phyloP scores from a whole-genome alignment of 2,888 invertebrate species.

The Acanthosepion lycidas region DNA sequence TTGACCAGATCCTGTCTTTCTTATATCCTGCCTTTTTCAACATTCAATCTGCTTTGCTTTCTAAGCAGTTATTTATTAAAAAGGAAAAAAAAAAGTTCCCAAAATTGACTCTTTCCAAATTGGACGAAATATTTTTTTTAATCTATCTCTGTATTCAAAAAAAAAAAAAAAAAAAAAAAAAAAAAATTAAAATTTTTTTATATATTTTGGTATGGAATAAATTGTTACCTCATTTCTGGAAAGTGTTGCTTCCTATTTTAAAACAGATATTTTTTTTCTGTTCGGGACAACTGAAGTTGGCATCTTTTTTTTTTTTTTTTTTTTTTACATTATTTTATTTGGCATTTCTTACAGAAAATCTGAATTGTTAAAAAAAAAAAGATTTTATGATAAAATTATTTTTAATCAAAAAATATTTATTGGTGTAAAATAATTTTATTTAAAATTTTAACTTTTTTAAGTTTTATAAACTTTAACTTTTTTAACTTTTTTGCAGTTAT shows the following conservation, averaged over 20 bases:
- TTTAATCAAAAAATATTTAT: no score
- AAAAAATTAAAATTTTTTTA: background rate
- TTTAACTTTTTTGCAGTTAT: no score
- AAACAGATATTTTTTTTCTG: background rate
- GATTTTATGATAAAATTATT: no score
- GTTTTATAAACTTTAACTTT: no score
- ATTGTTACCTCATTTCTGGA: background rate
- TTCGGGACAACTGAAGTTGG: no score
- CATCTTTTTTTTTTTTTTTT: no score
- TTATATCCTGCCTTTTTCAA: background rate
- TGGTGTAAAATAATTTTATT: no score
- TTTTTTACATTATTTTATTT: no score
- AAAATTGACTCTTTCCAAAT: background rate
- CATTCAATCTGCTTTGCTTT: background rate
- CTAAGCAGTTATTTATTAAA: background rate
- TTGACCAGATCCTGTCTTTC: background rate
- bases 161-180: background rate
- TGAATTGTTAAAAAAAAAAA: no score
- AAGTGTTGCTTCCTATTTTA: background rate
- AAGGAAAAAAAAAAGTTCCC: background rate
- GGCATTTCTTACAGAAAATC: no score
- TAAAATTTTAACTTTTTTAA: no score
- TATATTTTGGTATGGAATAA: slow-evolving; percentile 8
- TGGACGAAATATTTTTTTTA: background rate
- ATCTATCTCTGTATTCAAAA: background rate